Conservation (phyloP, 2,113 vertebrate genomes). For the Anguilla japonica region DNA sequence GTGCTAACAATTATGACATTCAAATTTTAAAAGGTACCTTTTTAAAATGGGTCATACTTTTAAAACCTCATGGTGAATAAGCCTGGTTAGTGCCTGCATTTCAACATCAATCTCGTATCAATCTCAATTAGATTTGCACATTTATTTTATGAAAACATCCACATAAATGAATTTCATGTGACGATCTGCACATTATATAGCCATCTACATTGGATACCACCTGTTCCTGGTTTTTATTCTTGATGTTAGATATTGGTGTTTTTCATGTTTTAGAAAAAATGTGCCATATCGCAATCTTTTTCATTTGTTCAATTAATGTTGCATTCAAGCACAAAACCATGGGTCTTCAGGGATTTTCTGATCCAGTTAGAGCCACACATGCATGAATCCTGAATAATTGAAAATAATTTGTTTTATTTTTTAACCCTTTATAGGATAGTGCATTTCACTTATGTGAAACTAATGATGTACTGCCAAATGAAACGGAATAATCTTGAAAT, state of each 20-base stretch:
- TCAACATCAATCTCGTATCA: neutral
- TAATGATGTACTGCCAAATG: neutral
- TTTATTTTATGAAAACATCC: neutral
- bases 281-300: neutral
- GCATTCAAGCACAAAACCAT: neutral
- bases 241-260: neutral
- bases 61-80: neutral
- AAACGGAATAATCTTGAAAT: neutral
- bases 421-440: neutral
- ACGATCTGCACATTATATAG: neutral
- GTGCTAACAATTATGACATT: too few species aligned
- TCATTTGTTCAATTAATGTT: neutral
- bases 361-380: neutral
- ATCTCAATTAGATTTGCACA: too few species aligned
- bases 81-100: neutral
- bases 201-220: neutral
- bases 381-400: conserved; percentile 1
- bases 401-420: neutral
- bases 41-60: neutral
- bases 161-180: neutral
- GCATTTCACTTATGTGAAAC: neutral
- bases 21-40: too few species aligned
- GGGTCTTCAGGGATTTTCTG: neutral
- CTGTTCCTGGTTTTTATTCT: too few species aligned
- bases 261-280: neutral